Evolutionary conservation across 2,797 vertebrate species (phyloP).

Genomic region (Eulemur coronatus): DNA sequence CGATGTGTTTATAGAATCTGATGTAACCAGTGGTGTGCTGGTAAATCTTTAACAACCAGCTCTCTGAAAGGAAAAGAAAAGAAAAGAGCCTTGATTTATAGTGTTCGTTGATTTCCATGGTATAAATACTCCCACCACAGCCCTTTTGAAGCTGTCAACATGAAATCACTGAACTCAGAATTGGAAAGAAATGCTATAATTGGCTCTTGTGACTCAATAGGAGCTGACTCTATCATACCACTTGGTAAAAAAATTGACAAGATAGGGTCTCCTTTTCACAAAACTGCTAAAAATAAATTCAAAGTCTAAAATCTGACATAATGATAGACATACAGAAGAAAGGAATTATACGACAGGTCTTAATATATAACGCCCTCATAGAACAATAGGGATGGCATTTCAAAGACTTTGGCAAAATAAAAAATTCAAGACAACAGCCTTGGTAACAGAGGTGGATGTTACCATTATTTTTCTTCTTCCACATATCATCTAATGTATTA

Average conservation of each 20-base stretch:
- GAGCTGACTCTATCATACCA: not conserved
- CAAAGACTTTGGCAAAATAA: not conserved
- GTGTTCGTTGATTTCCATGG: not conserved
- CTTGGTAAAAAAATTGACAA: not conserved
- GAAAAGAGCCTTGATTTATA: not conserved
- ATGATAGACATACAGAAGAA: slow-evolving; percentile 20
- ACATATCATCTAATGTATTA: not conserved
- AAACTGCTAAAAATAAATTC: not conserved
- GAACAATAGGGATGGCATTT: not conserved
- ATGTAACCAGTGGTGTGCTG: not conserved
- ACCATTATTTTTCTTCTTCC: not conserved
- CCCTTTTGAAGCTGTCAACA: not conserved
- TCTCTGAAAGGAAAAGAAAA: not conserved
- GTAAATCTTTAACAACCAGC: not conserved
- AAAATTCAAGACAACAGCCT: slow-evolving; percentile 2
- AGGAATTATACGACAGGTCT: not conserved
- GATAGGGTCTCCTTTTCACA: not conserved
- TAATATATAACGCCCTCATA: not conserved
- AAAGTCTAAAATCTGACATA: not conserved
- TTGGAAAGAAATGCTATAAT: not conserved
- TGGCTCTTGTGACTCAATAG: not conserved
- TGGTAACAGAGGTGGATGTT: not conserved
- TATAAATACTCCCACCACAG: not conserved
- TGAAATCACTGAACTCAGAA: not conserved
- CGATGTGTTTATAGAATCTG: not conserved